Conservation (phyloP, 2,113 vertebrate genomes). For the Picathartes gymnocephalus region DNA sequence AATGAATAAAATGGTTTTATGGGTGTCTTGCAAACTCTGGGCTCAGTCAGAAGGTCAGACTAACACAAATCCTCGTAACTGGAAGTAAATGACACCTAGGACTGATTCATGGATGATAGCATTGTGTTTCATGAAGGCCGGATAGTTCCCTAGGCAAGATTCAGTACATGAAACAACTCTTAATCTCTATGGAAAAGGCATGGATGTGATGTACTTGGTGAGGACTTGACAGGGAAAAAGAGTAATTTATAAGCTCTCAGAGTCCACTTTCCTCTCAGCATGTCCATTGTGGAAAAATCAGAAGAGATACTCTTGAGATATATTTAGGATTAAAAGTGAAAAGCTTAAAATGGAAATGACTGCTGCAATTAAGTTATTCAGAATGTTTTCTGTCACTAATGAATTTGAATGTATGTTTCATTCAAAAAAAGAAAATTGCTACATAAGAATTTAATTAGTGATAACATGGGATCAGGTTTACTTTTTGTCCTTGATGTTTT, state of each 20-base stretch:
- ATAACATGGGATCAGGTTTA: background rate
- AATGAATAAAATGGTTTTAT: background rate
- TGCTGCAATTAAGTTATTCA: background rate
- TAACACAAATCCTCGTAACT: background rate
- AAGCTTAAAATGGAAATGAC: background rate
- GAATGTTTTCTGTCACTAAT: background rate
- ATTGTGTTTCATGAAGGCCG: background rate
- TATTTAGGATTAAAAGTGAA: background rate
- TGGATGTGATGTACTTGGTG: background rate
- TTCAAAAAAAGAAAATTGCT: background rate
- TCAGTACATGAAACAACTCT: background rate
- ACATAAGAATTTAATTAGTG: background rate
- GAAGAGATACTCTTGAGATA: background rate
- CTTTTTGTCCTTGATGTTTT: background rate
- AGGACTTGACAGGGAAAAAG: background rate
- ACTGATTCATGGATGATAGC: background rate
- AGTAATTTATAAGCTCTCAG: background rate
- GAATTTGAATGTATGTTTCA: background rate
- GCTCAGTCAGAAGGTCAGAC: background rate
- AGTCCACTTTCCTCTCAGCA: background rate
- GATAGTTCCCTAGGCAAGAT: background rate
- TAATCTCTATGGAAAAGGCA: background rate
- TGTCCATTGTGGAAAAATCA: background rate
- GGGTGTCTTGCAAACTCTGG: background rate
- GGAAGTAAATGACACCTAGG: background rate